Percentiles rank a stretch among this genome's conserved stretches.
Conservation (phyloP, 1,140 invertebrate species). For the Formica exsecta region DNA sequence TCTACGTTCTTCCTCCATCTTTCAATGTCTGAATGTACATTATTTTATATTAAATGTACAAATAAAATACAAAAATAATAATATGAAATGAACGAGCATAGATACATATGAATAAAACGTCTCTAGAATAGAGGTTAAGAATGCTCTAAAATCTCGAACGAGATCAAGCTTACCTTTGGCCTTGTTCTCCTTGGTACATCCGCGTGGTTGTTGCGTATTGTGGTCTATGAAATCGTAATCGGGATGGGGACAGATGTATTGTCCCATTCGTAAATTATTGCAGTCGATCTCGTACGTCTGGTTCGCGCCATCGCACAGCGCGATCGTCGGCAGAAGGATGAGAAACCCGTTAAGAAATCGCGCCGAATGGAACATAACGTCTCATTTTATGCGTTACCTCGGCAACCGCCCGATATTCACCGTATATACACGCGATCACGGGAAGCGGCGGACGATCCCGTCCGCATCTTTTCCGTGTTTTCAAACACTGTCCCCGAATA, state of each 20-base stretch:
- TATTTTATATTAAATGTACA: background rate
- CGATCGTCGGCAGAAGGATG: constrained; percentile 57
- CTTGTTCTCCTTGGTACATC: constrained; percentile 93
- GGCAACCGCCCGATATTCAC: constrained; percentile 38
- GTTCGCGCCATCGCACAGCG: constrained; percentile 70
- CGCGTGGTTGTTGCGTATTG: constrained; percentile 94
- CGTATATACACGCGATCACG: background rate
- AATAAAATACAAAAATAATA: background rate
- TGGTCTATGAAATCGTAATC: constrained; percentile 93
- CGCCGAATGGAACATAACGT: constrained; percentile 70
- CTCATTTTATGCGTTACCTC: constrained; percentile 72
- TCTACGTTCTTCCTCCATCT: too few relatives aligned
- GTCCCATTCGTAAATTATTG: constrained; percentile 92
- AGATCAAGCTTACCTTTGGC: constrained; percentile 89
- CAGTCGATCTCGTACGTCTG: constrained; percentile 87
- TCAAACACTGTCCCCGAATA: background rate
- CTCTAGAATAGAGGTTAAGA: constrained; percentile 20
- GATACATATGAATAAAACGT: background rate
- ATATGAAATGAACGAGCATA: background rate
- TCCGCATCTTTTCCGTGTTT: background rate
- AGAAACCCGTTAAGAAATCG: constrained; percentile 68
- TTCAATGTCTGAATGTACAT: background rate
- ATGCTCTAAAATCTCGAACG: background rate
- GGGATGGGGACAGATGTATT: constrained; percentile 95
- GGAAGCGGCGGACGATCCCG: background rate